phyloP scores from a whole-genome alignment of 2,888 invertebrate genomes.

The Quadroppia sp. region DNA sequence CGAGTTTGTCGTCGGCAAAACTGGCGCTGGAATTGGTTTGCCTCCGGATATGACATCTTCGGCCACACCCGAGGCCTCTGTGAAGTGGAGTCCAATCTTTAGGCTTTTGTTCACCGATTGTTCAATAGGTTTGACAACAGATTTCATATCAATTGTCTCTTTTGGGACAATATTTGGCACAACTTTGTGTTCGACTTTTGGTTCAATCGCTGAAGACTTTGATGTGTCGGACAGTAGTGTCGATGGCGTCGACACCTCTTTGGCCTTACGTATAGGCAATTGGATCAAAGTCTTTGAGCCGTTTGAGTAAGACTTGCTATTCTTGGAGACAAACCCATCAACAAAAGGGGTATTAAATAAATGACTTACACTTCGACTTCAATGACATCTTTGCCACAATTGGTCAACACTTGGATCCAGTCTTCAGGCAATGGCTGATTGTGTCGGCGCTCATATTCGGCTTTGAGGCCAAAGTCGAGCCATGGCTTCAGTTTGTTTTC shows the following conservation, averaged over 20 bases:
- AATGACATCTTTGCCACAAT: not conserved
- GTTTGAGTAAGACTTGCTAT: not conserved
- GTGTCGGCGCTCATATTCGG: not conserved
- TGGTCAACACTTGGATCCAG: not conserved
- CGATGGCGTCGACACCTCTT: not conserved
- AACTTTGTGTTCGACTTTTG: no score
- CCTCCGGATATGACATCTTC: no score
- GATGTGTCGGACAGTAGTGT: no score
- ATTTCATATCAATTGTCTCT: no score
- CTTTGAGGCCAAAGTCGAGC: not conserved
- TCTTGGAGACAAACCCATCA: not conserved
- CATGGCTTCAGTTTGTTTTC: constrained; percentile 15
- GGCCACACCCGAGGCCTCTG: no score
- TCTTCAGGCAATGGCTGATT: not conserved
- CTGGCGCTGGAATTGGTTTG: constrained; percentile 19
- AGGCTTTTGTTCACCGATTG: no score
- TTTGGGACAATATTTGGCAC: no score
- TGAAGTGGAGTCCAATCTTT: no score
- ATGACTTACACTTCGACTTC: constrained; percentile 2
- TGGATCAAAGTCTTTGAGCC: not conserved
- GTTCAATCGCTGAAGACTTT: no score
- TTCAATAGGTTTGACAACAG: no score
- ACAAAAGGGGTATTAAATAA: not conserved
- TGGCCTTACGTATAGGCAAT: not conserved
- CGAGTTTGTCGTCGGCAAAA: not conserved